phyloP scores from a whole-genome alignment of 2,888 invertebrate genomes.

The Agrenia bidenticulata region DNA sequence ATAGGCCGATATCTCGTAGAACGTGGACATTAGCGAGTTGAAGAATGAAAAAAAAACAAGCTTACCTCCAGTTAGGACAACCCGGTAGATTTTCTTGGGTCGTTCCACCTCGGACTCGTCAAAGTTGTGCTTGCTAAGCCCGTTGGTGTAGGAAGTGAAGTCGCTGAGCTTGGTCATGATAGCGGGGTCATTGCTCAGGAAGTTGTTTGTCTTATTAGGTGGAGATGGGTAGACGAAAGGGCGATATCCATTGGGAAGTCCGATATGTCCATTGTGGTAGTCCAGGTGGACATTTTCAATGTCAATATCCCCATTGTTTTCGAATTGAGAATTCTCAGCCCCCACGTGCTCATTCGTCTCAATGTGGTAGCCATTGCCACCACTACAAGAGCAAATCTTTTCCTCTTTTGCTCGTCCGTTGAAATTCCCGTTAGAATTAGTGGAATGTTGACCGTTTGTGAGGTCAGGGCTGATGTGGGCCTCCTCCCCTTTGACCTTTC shows the following conservation, averaged over 20 bases:
- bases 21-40: too few species aligned
- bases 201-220: neutral
- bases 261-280: neutral
- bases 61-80: constrained; percentile 86
- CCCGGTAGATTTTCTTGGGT: constrained; percentile 72
- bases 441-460: neutral
- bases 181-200: constrained; percentile 2
- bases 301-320: neutral
- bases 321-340: neutral
- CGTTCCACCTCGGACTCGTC: constrained; percentile 38
- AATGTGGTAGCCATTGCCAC: too few species aligned
- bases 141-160: constrained; percentile 12
- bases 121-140: constrained; percentile 16
- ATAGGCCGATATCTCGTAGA: too few species aligned
- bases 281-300: neutral
- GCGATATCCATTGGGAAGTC: neutral
- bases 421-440: too few species aligned
- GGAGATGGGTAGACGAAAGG: too few species aligned
- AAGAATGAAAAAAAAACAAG: too few species aligned
- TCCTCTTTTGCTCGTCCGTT: too few species aligned
- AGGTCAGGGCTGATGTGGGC: neutral
- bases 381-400: too few species aligned
- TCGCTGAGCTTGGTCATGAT: constrained; percentile 15
- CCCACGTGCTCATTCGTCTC: too few species aligned
- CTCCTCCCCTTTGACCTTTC: neutral